Percentiles rank a stretch among this genome's conserved stretches.
Conservation (phyloP, 2,888 invertebrate genomes). For the Luperina testacea region DNA sequence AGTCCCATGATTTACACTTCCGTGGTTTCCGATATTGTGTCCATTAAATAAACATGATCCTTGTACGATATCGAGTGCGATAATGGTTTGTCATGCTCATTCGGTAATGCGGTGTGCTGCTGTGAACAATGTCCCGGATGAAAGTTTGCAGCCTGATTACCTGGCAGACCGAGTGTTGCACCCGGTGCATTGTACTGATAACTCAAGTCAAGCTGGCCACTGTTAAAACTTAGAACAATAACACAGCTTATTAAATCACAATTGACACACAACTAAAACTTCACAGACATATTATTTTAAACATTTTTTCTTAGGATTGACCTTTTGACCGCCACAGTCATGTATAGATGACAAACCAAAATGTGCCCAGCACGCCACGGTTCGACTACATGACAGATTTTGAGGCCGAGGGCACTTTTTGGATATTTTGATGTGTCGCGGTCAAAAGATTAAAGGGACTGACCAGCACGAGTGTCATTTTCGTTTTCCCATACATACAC, state of each 20-base stretch:
- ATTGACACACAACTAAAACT: conserved; percentile 28
- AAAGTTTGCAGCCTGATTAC: conserved; percentile 11
- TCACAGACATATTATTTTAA: conserved; percentile 21
- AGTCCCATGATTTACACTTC: neutral
- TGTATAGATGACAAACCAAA: too few species aligned
- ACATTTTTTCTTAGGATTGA: neutral
- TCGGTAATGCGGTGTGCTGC: neutral
- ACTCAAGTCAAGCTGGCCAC: conserved; percentile 32
- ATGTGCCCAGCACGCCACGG: too few species aligned
- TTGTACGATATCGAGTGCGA: conserved; percentile 68
- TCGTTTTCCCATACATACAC: conserved; percentile 64
- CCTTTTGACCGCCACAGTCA: too few species aligned
- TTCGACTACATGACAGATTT: too few species aligned
- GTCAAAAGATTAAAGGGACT: conserved; percentile 58
- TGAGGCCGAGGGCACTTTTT: too few species aligned
- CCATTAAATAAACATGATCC: conserved; percentile 68
- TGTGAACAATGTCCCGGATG: conserved; percentile 1
- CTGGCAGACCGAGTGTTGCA: neutral
- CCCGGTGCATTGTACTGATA: conserved; percentile 54
- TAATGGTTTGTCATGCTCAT: conserved; percentile 61
- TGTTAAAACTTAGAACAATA: conserved; percentile 58
- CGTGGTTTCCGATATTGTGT: conserved; percentile 19
- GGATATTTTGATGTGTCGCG: too few species aligned
- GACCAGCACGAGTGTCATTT: conserved; percentile 74
- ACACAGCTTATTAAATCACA: conserved; percentile 35